Conservation (phyloP, 2,113 vertebrate species). For the Sturnira hondurensis region DNA sequence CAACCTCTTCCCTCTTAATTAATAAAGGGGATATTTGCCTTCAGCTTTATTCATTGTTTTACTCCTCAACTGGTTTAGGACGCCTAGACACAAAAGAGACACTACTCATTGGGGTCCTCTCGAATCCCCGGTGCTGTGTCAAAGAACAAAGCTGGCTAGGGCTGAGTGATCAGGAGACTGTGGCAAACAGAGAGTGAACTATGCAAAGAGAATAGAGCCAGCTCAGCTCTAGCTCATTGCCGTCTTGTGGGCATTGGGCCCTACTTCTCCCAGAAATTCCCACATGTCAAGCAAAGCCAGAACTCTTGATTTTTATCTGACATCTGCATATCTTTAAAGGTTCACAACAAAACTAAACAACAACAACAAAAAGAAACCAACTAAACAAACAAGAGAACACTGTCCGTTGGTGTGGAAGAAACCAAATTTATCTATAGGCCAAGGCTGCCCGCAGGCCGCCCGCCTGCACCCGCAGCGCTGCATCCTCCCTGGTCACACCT, state of each 20-base stretch:
- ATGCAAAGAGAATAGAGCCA: not conserved
- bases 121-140: no score
- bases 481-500: not conserved
- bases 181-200: not conserved
- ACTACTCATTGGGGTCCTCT: not conserved
- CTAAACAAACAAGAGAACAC: not conserved
- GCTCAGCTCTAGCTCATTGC: not conserved
- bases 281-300: not conserved
- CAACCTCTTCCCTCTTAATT: no score
- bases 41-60: not conserved
- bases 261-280: not conserved
- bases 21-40: not conserved
- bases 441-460: not conserved
- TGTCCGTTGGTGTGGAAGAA: not conserved
- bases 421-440: not conserved
- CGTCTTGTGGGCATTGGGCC: not conserved
- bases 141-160: not conserved
- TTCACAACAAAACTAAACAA: not conserved
- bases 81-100: not conserved
- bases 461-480: no score
- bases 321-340: not conserved
- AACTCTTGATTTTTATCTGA: not conserved
- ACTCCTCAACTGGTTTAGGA: not conserved
- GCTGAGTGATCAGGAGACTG: not conserved
- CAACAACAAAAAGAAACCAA: not conserved